These are phyloP conservation scores for Microctonus hyperodae DNA, from an alignment of 2,888 invertebrate species.

Conservation along the genomic window DNA sequence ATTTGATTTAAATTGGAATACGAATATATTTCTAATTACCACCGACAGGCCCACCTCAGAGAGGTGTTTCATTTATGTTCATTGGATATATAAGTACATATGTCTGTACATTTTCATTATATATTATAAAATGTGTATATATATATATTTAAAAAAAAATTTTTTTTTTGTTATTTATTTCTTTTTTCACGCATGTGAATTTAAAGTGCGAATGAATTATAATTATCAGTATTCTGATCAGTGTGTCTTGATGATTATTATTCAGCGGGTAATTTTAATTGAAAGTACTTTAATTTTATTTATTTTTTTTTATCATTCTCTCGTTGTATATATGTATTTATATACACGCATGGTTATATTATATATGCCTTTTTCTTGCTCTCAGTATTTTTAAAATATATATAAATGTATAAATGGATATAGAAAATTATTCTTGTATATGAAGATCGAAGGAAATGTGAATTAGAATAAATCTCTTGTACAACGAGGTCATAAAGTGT, in stretches of 20 bases:
- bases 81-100: background rate
- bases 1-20: conserved; percentile 57
- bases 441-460: conserved; percentile 12
- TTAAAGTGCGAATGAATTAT: conserved; percentile 5
- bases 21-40: conserved; percentile 52
- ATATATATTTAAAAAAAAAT: no score
- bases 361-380: no score
- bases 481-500: conserved; percentile 45
- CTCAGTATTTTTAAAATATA: no score
- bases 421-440: conserved; percentile 15
- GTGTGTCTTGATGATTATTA: background rate
- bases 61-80: conserved; percentile 8
- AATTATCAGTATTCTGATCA: no score
- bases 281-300: conserved; percentile 1
- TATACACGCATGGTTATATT: no score
- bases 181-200: background rate
- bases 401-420: background rate
- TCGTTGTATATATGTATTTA: conserved; percentile 14
- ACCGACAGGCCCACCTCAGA: conserved; percentile 35
- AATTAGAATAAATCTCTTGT: conserved; percentile 42
- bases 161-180: background rate
- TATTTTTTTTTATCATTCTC: background rate
- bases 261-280: conserved; percentile 6
- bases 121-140: no score
- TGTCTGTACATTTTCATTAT: background rate